A percentile compares a stretch with the other conserved stretches of the same genome.
These are phyloP conservation scores for Pantherophis vulpinus DNA, from an alignment of 2,797 vertebrate genomes.

Conservation along the genomic window DNA sequence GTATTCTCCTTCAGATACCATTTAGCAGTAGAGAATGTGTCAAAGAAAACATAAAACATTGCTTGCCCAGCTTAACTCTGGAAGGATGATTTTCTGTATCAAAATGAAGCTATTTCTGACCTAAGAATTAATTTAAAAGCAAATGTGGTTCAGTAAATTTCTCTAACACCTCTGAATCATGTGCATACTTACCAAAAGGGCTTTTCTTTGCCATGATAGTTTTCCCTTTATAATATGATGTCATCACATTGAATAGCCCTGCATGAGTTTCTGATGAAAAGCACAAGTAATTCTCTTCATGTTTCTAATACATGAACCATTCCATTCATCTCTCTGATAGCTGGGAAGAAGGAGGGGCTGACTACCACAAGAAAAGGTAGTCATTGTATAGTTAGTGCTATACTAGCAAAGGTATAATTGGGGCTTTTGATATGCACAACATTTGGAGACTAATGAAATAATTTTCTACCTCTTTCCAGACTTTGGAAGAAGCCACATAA, in stretches of 20 bases:
- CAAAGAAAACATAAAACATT: neutral
- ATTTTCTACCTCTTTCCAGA: neutral
- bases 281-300: constrained; percentile 1
- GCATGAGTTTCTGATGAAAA: constrained; percentile 18
- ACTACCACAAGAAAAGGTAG: neutral
- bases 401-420: neutral
- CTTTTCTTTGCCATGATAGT: neutral
- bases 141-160: neutral
- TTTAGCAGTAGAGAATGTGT: neutral
- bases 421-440: neutral
- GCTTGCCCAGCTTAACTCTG: neutral
- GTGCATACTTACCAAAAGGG: neutral
- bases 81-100: neutral
- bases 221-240: neutral
- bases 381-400: neutral
- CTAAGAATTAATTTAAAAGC: neutral
- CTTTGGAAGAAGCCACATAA: neutral
- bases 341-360: neutral
- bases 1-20: neutral
- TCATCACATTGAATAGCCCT: neutral
- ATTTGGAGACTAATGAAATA: neutral
- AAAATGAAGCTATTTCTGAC: constrained; percentile 1
- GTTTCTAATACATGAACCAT: neutral
- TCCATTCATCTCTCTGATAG: neutral
- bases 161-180: neutral